Evolutionary conservation across 2,113 vertebrate genomes (phyloP).

Genomic region (Rhynchomys soricoides): DNA sequence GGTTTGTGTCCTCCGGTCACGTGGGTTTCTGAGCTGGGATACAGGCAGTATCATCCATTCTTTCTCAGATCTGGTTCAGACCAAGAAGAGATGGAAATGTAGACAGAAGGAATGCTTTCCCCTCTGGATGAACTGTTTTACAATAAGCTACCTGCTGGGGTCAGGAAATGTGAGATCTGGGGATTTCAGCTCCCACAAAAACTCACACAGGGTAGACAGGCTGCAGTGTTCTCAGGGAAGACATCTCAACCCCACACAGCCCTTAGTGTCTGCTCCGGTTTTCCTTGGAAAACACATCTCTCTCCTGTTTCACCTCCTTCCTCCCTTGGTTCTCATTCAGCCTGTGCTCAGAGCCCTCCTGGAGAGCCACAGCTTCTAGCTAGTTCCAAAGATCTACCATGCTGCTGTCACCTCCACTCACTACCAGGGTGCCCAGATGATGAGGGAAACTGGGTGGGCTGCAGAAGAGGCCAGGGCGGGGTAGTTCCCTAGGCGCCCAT

Average conservation of each 20-base stretch:
- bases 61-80: conserved; percentile 42
- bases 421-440: fast-evolving
- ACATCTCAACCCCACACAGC: neutral
- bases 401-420: fast-evolving
- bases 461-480: fast-evolving
- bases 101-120: conserved; percentile 69
- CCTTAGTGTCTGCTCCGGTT: conserved; percentile 7
- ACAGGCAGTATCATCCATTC: neutral
- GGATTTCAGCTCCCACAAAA: conserved; percentile 47
- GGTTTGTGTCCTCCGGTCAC: neutral
- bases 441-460: fast-evolving
- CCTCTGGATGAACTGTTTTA: conserved; percentile 78
- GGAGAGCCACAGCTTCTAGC: neutral
- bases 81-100: conserved; percentile 54
- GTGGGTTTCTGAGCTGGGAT: neutral
- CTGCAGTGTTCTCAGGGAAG: neutral
- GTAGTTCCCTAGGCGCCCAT: fast-evolving
- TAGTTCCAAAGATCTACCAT: fast-evolving
- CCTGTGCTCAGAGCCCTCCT: neutral
- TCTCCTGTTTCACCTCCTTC: neutral
- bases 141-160: conserved; percentile 80
- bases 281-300: neutral
- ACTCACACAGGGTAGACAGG: conserved; percentile 5
- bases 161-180: conserved; percentile 68
- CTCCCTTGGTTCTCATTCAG: neutral